phyloP scores from a whole-genome alignment of 2,113 vertebrate genomes.

The Beaufortia kweichowensis region DNA sequence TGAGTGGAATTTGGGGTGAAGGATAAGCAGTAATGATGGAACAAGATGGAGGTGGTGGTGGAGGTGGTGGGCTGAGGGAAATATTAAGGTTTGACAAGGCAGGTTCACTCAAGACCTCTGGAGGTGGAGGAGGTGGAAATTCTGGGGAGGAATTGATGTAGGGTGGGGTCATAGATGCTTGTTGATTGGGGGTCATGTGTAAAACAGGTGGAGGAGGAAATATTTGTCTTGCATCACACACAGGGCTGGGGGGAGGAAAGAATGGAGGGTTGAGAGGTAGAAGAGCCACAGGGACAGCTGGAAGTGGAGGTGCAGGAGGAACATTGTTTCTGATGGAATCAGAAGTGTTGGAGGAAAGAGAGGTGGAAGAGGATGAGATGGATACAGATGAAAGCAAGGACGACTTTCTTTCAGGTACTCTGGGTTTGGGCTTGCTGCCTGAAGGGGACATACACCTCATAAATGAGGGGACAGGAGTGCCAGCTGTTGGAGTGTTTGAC shows the following conservation, averaged over 20 bases:
- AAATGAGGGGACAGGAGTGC: slow-evolving; percentile 89
- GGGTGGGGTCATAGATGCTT: slow-evolving; percentile 28
- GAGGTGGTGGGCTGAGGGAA: slow-evolving; percentile 65
- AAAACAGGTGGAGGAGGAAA: slow-evolving; percentile 51
- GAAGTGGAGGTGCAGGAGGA: slow-evolving; percentile 63
- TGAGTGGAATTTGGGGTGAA: slow-evolving; percentile 52
- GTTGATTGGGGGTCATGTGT: slow-evolving; percentile 54
- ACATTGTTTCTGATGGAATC: slow-evolving; percentile 76
- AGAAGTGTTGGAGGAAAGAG: slow-evolving; percentile 92
- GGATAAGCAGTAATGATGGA: slow-evolving; percentile 44
- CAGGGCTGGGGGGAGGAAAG: slow-evolving; percentile 61
- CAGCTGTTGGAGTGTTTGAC: slow-evolving; percentile 93
- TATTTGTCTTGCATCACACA: slow-evolving; percentile 28
- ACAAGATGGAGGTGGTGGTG: slow-evolving; percentile 58
- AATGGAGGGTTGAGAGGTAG: slow-evolving; percentile 57
- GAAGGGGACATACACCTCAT: slow-evolving; percentile 82
- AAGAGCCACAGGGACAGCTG: slow-evolving; percentile 41
- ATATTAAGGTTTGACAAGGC: slow-evolving; percentile 63
- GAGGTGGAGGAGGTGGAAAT: slow-evolving; percentile 69
- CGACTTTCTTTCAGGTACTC: slow-evolving; percentile 95
- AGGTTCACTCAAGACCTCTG: slow-evolving; percentile 72
- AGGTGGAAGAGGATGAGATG: slow-evolving; percentile 91
- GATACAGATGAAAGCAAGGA: slow-evolving; percentile 90
- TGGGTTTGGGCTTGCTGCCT: slow-evolving; percentile 81
- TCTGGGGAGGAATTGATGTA: slow-evolving; percentile 49